Evolutionary conservation across 2,797 vertebrate species (phyloP).

Genomic region (Apogon hyalosoma): DNA sequence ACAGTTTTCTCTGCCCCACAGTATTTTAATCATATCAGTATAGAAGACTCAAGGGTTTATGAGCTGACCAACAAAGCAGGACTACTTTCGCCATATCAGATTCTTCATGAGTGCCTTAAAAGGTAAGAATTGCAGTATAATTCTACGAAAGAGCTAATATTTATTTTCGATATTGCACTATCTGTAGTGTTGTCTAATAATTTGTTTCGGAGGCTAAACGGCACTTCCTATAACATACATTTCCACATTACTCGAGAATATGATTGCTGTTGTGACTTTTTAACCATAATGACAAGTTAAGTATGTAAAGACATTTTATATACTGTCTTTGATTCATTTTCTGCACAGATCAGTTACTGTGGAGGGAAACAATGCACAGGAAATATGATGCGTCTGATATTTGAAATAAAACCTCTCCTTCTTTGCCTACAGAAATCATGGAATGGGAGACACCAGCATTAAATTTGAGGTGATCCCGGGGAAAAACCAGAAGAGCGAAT

Average conservation of each 20-base stretch:
- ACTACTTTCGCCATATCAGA: conserved; percentile 99
- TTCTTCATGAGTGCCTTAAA: conserved; percentile 99
- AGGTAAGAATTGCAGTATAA: conserved; percentile 81
- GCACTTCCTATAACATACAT: too few relatives aligned
- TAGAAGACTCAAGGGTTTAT: conserved; percentile 98
- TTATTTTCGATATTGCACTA: background rate
- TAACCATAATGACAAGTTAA: too few relatives aligned
- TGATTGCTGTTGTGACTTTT: too few relatives aligned
- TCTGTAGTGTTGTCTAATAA: too few relatives aligned
- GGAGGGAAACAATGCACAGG: too few relatives aligned
- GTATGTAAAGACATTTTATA: too few relatives aligned
- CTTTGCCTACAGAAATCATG: conserved; percentile 90
- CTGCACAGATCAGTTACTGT: too few relatives aligned
- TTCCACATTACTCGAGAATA: too few relatives aligned
- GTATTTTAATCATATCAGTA: conserved; percentile 99
- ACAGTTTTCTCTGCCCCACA: conserved; percentile 67
- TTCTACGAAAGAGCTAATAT: background rate
- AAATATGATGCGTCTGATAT: too few relatives aligned
- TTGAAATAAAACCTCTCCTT: background rate
- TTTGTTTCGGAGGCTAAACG: too few relatives aligned
- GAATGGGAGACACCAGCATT: conserved; percentile 99
- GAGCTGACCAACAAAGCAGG: conserved; percentile 99
- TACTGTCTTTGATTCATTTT: too few relatives aligned
- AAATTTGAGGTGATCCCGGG: conserved; percentile 99
- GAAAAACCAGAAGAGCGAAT: conserved; percentile 99